Evolutionary conservation across 53 echinoderm and acorn worm genomes (phyloP), one percentile per base, ranked within the genome.

Genomic region (Zoroaster sp.): DNA sequence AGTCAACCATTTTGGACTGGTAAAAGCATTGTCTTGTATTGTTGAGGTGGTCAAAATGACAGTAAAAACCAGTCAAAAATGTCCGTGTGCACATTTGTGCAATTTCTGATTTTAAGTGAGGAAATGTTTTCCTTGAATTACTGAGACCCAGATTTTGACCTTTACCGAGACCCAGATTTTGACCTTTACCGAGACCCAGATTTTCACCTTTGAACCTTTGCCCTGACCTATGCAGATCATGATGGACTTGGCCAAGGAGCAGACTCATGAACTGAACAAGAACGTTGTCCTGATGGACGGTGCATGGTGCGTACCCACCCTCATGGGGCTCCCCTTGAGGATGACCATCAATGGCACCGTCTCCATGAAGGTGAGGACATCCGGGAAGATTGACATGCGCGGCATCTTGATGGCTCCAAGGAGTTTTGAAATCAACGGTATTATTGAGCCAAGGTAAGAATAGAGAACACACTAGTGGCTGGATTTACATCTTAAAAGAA

Each of bases 381-480:
- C 88, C 0, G 98, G 98, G 30, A 96, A 91, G 66, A 21, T 96
- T 37, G 91, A 98, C 66, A 54, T 98, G 52, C 34, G 93, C 30
- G 91, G 95, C 31, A 35, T 93, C 70, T 45, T 91, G 28, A 89
- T 93, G 42, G 67, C 72, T 0, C 94, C 95, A 37, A 53, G 93
- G n/a, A 92, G 87, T 36, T 66, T 98, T 70, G 78, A 92, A 35
- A 83, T 97, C 81, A 83, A 88, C 45, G 98, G 98, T 53, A 69
- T 87, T 3, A 59, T 97, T 30, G 90, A 94, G 49, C 98, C 98
- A 75, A 97, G 98, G 98, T 97, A 92, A 63, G 74, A 15, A 9
- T 3, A 65, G 18, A 10, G 23, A 15, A 71, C 5, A 35, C 37
- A 36, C 36, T 9, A 8, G 13, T 46, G 28, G 30, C 15, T 41